Evolutionary conservation across 2,888 invertebrate genomes (phyloP), one percentile per base, ranked within the genome.

Genomic region (Trisateles emortualis): DNA sequence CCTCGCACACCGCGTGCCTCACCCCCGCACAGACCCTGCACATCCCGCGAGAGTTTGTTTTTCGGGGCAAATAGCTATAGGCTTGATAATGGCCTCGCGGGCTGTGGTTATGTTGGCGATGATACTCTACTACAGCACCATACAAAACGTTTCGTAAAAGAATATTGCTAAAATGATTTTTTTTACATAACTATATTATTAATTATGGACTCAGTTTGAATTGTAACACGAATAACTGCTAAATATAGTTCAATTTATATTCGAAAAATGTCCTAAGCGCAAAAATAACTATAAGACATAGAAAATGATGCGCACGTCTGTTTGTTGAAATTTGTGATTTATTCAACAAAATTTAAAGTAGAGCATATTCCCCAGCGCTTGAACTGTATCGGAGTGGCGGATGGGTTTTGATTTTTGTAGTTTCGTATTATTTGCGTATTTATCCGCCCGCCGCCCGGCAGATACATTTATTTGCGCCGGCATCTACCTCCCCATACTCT

Each of bases 361-460:
- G 88, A 92, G 90, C 84, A 83, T 11, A 42, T 42, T 54, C 1
- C 61, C 22, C 4, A 32, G 1, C 76, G 58, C 57, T 58, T 50
- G 71, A 71, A 75, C 81, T 78, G 82, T 81, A 86, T 79, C 83
- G 80, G 88, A 91, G 88, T 88, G 85, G 92, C 87, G 90, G 90
- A 90, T 90, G 90, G 90, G 92, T 92, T 92, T 92, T 92, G 92
- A 92, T 92, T 92, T 92, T 92, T 92, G 92, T 92, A 92, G 92
- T 92, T 92, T 92, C 92, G 91, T 92, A 92, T 92, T 91, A 92
- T 92, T 91, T 90, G 90, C 90, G 90, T 92, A 92, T 92, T 91
- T 92, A 92, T 91, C 88, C 91, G 85, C 87, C 88, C 86, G 88
- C 90, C 90, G 87, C 84, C 86, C 88, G 84, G 87, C 88, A 81